Base-by-base conservation (phyloP, 2,113 vertebrate species). In the Calyptommatus sinebrachiatus region DNA sequence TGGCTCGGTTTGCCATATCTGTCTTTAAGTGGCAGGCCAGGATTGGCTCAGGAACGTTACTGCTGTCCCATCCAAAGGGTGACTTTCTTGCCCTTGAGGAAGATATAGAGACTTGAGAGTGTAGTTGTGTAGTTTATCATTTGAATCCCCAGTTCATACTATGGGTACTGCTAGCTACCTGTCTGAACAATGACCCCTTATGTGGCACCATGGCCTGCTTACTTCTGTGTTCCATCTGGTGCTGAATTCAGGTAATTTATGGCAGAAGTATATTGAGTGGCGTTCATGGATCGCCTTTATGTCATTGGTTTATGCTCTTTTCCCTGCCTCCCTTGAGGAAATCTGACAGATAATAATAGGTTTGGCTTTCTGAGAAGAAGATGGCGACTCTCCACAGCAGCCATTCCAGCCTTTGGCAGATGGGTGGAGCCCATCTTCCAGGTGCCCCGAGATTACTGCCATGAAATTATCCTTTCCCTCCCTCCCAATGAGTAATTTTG, bases 401-500 rank as follows among this genome's bases (percentile, higher is more conserved):
- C 63, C 61, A 63, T 61, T 60, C 11, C 24, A 60, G 63, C 63
- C 71, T 81, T 81, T 68, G 79, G 66, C 63, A 69, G 48, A 31
- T 69, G 22, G 72, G 73, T 20, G 41, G 73, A 21, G 66, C 5
- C 60, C 26, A 5, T 9, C 28, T 46, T 76, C 65, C 53, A 48
- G 57, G 20, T 48, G 35, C 79, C 28, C 21, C 66, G n/a, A 53
- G 65, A 46, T 75, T 75, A 81, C 18, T 75, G 65, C 65, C 66
- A 60, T 70, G 48, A 76, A 70, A 22, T 75, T 81, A 26, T 80
- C 77, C 0, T 0, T 73, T 21, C 61, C 61, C 22, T 80, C 50
- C 87, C 11, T 0, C 71, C 80, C 5, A 2, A 90, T 83, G 78
- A 86, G 50, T 81, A 71, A 81, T 91, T 90, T 86, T 71, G 48